A percentile compares a stretch with the other conserved stretches of the same genome.
phyloP scores from a whole-genome alignment of 2,113 vertebrate genomes.

The Sorex araneus region DNA sequence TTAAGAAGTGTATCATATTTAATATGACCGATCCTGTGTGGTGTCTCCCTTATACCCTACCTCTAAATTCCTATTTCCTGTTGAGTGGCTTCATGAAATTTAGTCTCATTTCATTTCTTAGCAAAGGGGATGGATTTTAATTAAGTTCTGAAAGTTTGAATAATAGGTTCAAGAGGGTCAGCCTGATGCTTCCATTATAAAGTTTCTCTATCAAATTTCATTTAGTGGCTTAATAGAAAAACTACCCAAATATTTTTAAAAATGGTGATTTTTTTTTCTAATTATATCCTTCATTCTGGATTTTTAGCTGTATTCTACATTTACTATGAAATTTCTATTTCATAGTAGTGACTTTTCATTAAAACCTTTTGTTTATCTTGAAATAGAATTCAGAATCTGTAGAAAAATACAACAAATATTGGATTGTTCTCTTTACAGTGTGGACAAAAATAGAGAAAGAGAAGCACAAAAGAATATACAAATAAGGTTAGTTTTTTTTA shows the following conservation, averaged over 20 bases:
- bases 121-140: background rate
- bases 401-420: slow-evolving; percentile 18
- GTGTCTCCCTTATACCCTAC: background rate
- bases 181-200: background rate
- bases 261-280: slow-evolving; percentile 42
- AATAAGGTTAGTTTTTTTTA: slow-evolving; percentile 17
- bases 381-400: slow-evolving; percentile 32
- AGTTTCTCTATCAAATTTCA: background rate
- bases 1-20: background rate
- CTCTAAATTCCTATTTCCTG: background rate
- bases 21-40: background rate
- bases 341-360: background rate
- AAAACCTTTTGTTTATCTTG: background rate
- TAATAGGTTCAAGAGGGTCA: background rate
- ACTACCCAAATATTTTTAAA: background rate
- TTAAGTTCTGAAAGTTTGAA: background rate
- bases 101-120: background rate
- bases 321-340: background rate
- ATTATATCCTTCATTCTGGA: background rate
- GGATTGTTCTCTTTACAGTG: slow-evolving; percentile 21
- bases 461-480: background rate
- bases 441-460: background rate
- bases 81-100: background rate
- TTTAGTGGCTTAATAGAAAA: background rate
- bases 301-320: slow-evolving; percentile 8